Base-by-base conservation (phyloP, 2,888 invertebrate species). In the Eupeodes latifasciatus region DNA sequence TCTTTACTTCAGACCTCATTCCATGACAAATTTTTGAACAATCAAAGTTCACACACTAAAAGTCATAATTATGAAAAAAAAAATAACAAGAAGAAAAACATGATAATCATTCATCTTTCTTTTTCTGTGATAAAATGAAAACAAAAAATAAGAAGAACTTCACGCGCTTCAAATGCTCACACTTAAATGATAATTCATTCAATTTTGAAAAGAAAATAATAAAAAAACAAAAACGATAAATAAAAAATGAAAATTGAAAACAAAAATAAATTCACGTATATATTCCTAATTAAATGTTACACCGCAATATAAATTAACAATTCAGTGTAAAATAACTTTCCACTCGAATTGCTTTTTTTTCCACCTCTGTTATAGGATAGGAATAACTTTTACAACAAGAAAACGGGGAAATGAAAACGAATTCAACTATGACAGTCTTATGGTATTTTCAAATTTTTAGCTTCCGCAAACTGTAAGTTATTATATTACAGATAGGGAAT, bases 241-340 rank as follows among this genome's bases (percentile, higher is more conserved):
- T 71, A 27, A 27, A 27, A 27, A 53, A 69, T 36, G 16, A 67
- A 27, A 69, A 11, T 14, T 27, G 57, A 11, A 6, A 36, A 27
- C 51, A 69, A 71, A 72, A 53, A 67, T 78, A 85, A 34, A 59
- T 6, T 27, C 27, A 27, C 27, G 27, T 3, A 14, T 11, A 5
- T 7, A 14, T 34, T 77, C 67, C 74, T 82, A 82, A 86, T 86
- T 86, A 86, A 86, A 86, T 82, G 44, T 78, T 64, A 27, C 53
- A 74, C 66, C 67, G 67, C 67, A 5, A 36, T 19, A 76, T 72
- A 83, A 81, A 62, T 64, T 57, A 78, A 69, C 83, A 72, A 87
- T 83, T 87, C 86, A 61, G 83, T 71, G 79, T 87, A 76, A 76
- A 87, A 87, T 87, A 77, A 80, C 84, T 87, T 87, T 87, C 84